Evolutionary conservation across 2,113 vertebrate species (phyloP), one percentile per base, ranked within the genome.

Genomic region (Meleagris gallopavo): DNA sequence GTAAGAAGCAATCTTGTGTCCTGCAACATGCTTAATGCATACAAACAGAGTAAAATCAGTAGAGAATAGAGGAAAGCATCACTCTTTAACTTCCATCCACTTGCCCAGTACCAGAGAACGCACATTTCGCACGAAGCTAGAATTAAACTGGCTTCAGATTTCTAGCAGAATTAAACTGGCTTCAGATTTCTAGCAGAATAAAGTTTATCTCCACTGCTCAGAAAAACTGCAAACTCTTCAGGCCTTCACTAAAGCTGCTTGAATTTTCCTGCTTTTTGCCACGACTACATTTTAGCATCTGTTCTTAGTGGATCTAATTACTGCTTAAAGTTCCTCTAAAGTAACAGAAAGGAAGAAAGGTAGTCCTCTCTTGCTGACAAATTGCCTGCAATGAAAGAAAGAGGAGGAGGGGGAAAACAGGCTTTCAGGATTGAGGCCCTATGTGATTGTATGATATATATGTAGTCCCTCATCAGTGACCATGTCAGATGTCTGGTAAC

Each of bases 401-500:
- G 32, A 13, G 24, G 7, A 1, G 48, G 71, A 70, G 7, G 22
- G 15, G 36, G 27, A 32, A 36, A 34, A 3, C 1, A 4, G 50
- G 15, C 20, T 61, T 55, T 13, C 11, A 50, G 66, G 40, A 32
- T 38, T 9, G 36, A 83, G 43, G 15, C 16, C 10, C 48, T 45
- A 38, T 14, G 66, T 46, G 67, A 12, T 27, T 21, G 16, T n/a
- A 5, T 36, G 22, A 15, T 30, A 41, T 16, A 43, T 0, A 0
- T 6, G 0, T 10, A 43, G 46, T 36, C 4, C 38, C 18, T 57
- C 41, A 48, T 20, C 29, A 17, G 50, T 46, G 52, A 40, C 46
- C 60, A 9, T 2, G 13, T 27, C 19, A 7, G 29, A 36, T 3
- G 3, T 20, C 9, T 1, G 24, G 58, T 34, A 48, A 30, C 25